A percentile compares a stretch with the other conserved stretches of the same genome.
These are phyloP conservation scores for Amiota minor DNA, from an alignment of 2,888 invertebrate genomes.

Conservation along the genomic window DNA sequence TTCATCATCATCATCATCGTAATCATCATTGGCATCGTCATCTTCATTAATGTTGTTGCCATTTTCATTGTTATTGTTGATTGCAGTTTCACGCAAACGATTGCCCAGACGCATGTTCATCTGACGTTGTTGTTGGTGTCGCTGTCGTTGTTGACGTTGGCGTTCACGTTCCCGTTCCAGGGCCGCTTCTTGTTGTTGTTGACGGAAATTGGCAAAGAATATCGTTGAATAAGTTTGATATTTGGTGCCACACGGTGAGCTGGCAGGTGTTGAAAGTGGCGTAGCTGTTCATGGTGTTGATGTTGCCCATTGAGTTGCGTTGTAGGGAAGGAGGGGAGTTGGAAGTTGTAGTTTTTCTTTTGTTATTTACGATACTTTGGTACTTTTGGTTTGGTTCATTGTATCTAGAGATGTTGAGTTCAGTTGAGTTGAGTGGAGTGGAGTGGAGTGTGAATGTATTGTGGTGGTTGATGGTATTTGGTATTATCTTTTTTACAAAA, in stretches of 20 bases:
- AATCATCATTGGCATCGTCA: conserved; percentile 42
- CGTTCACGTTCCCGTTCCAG: conserved; percentile 58
- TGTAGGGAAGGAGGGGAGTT: conserved; percentile 50
- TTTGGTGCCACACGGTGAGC: conserved; percentile 71
- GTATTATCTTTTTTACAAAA: neutral
- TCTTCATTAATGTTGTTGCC: conserved; percentile 48
- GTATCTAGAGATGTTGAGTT: conserved; percentile 46
- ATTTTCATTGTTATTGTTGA: conserved; percentile 59
- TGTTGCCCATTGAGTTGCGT: conserved; percentile 32
- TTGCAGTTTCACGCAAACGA: conserved; percentile 68
- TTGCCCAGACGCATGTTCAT: conserved; percentile 62
- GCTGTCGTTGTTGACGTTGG: conserved; percentile 26
- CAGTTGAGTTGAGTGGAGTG: conserved; percentile 44
- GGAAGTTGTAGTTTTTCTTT: conserved; percentile 70
- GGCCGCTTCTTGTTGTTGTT: conserved; percentile 61
- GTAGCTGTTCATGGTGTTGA: conserved; percentile 63
- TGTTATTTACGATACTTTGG: conserved; percentile 68
- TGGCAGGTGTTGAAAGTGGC: conserved; percentile 71
- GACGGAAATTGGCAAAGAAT: conserved; percentile 71
- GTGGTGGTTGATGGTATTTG: conserved; percentile 13
- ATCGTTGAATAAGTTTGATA: conserved; percentile 70
- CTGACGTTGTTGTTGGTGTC: conserved; percentile 58
- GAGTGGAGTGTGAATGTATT: conserved; percentile 42
- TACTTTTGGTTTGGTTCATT: conserved; percentile 49
- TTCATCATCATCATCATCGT: conserved; percentile 44